Evolutionary conservation across 2,888 invertebrate genomes (phyloP), one percentile per base, ranked within the genome.

Genomic region (Drosophila sordidula): DNA sequence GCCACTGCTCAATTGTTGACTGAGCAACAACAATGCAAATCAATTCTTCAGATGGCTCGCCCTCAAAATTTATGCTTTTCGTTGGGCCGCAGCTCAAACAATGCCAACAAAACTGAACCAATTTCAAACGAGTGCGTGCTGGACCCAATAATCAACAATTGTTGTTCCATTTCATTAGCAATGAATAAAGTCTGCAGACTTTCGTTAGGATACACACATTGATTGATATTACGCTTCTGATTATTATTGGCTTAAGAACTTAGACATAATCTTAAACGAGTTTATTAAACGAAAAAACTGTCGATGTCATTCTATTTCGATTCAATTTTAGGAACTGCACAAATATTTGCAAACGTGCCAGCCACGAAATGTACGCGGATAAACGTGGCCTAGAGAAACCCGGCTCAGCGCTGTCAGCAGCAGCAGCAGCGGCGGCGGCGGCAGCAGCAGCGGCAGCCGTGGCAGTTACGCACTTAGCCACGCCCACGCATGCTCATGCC

Each of bases 351-450:
- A 56, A 78, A 82, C 78, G 83, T 82, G 83, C 51, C 61, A 64
- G 59, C 68, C 52, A 63, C 83, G 76, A 80, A 64, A 86, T 86
- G 85, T 86, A 86, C 71, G 82, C 87, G 54, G 85, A 86, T 75
- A 86, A 86, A 82, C 87, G 82, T 76, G 80, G 82, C 70, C 61
- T 87, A 66, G 85, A 86, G 59, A 86, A 86, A 70, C 59, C 76
- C 11, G 72, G 72, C 66, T 63, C 86, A 46, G 55, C 75, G 51
- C 65, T 89, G 58, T 80, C 75, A 18, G 50, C 74, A 38, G 54
- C 70, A 14, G 45, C 75, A 25, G 63, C 73, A 14, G 64, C 75
- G 6, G 58, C 75, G 11, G 61, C 73, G 6, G 68, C 74, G 8
- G 72, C 72, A 36, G 75, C 70, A 12, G 64, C 75, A 0, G 74